Conservation (phyloP, 2,797 vertebrate genomes). For the Selene dorsalis region DNA sequence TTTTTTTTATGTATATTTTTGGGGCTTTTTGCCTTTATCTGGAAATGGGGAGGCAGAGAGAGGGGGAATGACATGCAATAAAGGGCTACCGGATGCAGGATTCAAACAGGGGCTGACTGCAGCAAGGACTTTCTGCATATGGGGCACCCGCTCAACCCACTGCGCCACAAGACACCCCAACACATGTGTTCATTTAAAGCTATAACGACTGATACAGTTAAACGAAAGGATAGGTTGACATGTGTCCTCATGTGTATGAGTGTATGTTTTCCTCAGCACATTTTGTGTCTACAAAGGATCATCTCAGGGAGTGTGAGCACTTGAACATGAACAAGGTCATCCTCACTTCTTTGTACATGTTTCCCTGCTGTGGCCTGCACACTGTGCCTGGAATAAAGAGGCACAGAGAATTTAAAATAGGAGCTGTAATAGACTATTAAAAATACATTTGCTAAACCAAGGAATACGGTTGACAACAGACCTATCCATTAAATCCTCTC, state of each 20-base stretch:
- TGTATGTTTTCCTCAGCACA: neutral
- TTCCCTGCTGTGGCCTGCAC: slow-evolving; percentile 4
- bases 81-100: too few species aligned
- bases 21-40: too few species aligned
- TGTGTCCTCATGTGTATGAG: neutral
- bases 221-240: neutral
- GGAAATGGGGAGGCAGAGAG: too few species aligned
- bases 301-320: neutral
- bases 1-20: too few species aligned
- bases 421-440: slow-evolving; percentile 34
- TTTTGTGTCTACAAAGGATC: neutral
- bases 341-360: neutral
- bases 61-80: too few species aligned
- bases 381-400: slow-evolving; percentile 21
- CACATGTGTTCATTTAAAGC: neutral
- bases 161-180: too few species aligned
- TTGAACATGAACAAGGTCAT: neutral
- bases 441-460: slow-evolving; percentile 50
- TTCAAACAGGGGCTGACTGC: too few species aligned
- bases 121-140: too few species aligned
- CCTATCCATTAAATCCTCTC: slow-evolving; percentile 48
- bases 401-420: slow-evolving; percentile 52
- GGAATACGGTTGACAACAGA: slow-evolving; percentile 36
- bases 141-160: too few species aligned
- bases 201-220: neutral